Percentiles rank a stretch among this genome's conserved stretches.
Evolutionary conservation across 2,888 invertebrate species (phyloP).

Genomic region (Lepidonotus clava): DNA sequence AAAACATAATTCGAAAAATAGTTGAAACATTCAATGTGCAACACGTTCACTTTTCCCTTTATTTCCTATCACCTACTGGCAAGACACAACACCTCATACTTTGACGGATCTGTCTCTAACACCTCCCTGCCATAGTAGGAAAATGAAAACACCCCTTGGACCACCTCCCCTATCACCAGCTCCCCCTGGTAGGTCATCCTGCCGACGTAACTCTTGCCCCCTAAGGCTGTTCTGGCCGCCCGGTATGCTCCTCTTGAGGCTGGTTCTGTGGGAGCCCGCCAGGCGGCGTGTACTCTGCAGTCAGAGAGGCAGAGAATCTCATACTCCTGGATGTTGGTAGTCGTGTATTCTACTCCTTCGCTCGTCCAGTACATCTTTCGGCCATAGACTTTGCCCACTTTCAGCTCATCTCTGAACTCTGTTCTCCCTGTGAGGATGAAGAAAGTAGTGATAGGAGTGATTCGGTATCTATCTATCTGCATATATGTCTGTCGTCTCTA

Average conservation of each 20-base stretch:
- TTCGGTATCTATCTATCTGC: too few species aligned
- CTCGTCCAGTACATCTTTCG: constrained; percentile 31
- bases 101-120: background rate
- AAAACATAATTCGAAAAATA: too few species aligned
- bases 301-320: constrained; percentile 31
- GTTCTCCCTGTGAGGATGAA: background rate
- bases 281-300: background rate
- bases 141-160: background rate
- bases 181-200: background rate
- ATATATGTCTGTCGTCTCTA: too few species aligned
- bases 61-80: background rate
- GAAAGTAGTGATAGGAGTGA: background rate
- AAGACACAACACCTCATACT: background rate
- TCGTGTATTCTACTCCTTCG: background rate
- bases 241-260: background rate
- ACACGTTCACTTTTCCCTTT: too few species aligned
- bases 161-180: background rate
- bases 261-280: background rate
- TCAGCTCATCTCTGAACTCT: constrained; percentile 13
- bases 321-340: background rate
- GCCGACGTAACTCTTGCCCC: background rate
- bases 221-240: background rate
- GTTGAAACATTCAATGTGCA: too few species aligned
- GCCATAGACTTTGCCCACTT: background rate
- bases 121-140: background rate